A percentile compares a stretch with the other conserved stretches of the same genome.
Conservation (phyloP, 2,113 vertebrate species). For the Pedetes capensis region DNA sequence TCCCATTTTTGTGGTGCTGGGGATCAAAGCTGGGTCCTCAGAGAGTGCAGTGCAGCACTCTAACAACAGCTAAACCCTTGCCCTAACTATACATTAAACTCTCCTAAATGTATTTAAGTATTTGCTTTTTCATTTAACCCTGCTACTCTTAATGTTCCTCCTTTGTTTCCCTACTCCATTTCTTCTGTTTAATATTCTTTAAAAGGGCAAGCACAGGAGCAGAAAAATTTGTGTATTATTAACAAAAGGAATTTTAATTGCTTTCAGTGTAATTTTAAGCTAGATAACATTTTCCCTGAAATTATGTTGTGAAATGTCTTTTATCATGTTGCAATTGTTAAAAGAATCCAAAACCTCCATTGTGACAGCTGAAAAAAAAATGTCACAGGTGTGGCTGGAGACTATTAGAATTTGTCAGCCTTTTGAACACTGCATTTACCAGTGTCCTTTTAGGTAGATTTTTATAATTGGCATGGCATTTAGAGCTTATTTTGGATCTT, state of each 20-base stretch:
- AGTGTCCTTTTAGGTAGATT: too few species aligned
- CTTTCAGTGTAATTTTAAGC: constrained; percentile 61
- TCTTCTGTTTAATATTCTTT: constrained; percentile 71
- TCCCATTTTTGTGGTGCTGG: too few species aligned
- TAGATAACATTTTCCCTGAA: constrained; percentile 68
- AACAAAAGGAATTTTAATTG: constrained; percentile 35
- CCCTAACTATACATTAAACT: too few species aligned
- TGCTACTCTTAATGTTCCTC: not conserved
- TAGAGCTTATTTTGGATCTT: too few species aligned
- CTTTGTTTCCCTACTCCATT: constrained; percentile 57
- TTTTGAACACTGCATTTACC: too few species aligned
- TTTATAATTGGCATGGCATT: too few species aligned
- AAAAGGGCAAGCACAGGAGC: constrained; percentile 73
- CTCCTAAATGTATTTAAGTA: not conserved
- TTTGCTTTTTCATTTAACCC: constrained; percentile 60
- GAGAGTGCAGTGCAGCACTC: too few species aligned
- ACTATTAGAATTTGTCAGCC: too few species aligned
- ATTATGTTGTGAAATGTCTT: constrained; percentile 77
- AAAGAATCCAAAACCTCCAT: constrained; percentile 54
- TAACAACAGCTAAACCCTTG: too few species aligned
- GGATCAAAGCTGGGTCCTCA: too few species aligned
- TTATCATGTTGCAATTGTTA: constrained; percentile 71
- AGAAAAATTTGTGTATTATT: constrained; percentile 63
- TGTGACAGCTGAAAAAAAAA: not conserved
- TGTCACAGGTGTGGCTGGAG: too few species aligned